A percentile compares a stretch with the other conserved stretches of the same genome.
Evolutionary conservation across 2,888 invertebrate species (phyloP).

Genomic region (Chironomus tentans): DNA sequence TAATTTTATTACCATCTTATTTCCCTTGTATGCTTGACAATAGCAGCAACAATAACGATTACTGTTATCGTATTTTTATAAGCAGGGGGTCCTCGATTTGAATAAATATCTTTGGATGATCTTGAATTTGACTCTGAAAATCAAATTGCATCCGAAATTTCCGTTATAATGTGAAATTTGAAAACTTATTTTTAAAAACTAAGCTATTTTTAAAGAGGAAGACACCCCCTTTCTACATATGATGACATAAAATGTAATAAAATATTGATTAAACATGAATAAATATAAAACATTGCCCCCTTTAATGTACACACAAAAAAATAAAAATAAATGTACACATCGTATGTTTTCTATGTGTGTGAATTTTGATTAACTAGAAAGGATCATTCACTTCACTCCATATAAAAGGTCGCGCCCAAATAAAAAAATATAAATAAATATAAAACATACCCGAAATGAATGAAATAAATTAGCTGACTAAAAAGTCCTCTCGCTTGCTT

Average conservation of each 20-base stretch:
- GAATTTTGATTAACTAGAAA: slow-evolving; percentile 16
- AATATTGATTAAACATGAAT: neutral
- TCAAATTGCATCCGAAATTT: too few species aligned
- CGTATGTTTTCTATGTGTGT: neutral
- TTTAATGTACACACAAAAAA: neutral
- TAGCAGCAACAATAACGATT: neutral
- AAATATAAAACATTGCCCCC: neutral
- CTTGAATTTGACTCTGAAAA: too few species aligned
- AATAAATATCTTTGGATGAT: too few species aligned
- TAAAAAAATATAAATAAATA: neutral
- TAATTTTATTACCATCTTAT: neutral
- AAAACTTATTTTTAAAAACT: too few species aligned
- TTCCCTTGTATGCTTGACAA: too few species aligned
- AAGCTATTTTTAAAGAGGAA: too few species aligned
- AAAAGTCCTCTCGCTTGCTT: neutral
- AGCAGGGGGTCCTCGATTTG: too few species aligned
- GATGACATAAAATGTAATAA: neutral
- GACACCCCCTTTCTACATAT: neutral
- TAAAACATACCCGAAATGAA: neutral
- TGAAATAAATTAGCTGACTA: neutral
- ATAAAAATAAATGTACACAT: neutral
- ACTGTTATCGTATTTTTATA: neutral
- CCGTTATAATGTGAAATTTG: too few species aligned
- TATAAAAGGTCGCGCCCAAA: slow-evolving; percentile 16
- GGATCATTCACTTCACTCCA: neutral